phyloP scores from a whole-genome alignment of 2,797 vertebrate genomes.

The Coendou prehensilis region DNA sequence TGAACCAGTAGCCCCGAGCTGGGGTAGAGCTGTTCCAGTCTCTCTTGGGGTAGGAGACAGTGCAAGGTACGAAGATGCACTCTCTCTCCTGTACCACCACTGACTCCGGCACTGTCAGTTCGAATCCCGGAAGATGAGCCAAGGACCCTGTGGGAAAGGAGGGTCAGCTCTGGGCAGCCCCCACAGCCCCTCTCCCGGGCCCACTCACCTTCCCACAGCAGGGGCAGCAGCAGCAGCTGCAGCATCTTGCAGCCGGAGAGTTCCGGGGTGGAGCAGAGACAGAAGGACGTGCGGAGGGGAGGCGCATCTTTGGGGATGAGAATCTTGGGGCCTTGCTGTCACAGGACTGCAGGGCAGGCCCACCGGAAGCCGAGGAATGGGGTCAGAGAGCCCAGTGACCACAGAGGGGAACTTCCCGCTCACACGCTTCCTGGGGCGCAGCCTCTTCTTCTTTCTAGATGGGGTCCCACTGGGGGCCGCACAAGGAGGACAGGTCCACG shows the following conservation, averaged over 20 bases:
- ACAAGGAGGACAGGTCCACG: fast-evolving
- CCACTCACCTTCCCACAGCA: slow-evolving; percentile 29
- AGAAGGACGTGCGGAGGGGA: fast-evolving
- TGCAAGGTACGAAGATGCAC: not conserved
- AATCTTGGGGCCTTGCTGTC: not conserved
- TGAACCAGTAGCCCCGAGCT: slow-evolving; percentile 41
- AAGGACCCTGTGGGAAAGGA: not conserved
- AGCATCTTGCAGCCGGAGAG: not conserved
- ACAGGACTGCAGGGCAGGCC: not conserved
- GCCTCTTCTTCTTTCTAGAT: not conserved
- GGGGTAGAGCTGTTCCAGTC: not conserved
- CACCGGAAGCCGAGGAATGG: not conserved
- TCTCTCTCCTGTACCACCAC: not conserved
- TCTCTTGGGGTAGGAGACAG: fast-evolving
- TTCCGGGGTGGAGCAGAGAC: not conserved
- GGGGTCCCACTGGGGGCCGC: fast-evolving
- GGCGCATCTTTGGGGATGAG: not conserved
- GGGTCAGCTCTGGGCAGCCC: not conserved
- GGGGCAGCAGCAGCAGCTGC: not conserved
- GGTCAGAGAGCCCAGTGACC: not conserved
- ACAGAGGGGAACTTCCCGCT: not conserved
- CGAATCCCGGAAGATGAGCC: fast-evolving
- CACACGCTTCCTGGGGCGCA: fast-evolving
- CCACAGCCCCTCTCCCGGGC: fast-evolving
- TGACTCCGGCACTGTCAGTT: fast-evolving